Evolutionary conservation across 2,888 invertebrate genomes (phyloP).

Genomic region (Microctonus aethiopoides): DNA sequence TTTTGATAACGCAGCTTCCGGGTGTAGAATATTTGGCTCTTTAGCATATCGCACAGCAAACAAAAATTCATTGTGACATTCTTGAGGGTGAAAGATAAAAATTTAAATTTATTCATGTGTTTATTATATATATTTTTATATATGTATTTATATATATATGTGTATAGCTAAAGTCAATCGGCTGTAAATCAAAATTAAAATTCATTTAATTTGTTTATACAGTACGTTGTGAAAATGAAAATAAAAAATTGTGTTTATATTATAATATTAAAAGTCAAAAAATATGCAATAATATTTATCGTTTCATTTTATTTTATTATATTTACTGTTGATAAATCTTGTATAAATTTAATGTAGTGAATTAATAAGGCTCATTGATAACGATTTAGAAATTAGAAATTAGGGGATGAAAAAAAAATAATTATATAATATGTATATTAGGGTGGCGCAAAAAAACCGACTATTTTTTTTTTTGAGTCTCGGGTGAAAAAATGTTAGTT

Average conservation of each 20-base stretch:
- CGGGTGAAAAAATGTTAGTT: too few relatives aligned
- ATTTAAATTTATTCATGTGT: slow-evolving; percentile 28
- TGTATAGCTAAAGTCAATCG: slow-evolving; percentile 19
- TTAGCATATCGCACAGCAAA: background rate
- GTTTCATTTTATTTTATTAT: background rate
- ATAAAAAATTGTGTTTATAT: background rate
- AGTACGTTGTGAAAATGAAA: too few relatives aligned
- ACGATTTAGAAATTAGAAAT: too few relatives aligned
- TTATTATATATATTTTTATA: slow-evolving; percentile 10
- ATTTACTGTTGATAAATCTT: background rate
- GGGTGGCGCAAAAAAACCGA: too few relatives aligned
- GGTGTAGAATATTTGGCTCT: too few relatives aligned
- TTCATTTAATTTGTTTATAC: background rate
- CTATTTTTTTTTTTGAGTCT: too few relatives aligned
- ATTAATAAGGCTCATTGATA: too few relatives aligned
- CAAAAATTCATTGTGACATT: slow-evolving; percentile 14
- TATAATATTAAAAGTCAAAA: background rate
- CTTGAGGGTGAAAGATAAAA: slow-evolving; percentile 8
- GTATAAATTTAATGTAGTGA: too few relatives aligned
- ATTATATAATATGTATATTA: too few relatives aligned
- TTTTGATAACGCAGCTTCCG: too few relatives aligned
- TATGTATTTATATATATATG: slow-evolving; percentile 1
- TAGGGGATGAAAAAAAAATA: background rate
- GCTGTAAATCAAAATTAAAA: slow-evolving; percentile 24
- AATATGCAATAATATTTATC: background rate